Conservation (phyloP, 2,888 invertebrate species). For the Thymelicus acteon region DNA sequence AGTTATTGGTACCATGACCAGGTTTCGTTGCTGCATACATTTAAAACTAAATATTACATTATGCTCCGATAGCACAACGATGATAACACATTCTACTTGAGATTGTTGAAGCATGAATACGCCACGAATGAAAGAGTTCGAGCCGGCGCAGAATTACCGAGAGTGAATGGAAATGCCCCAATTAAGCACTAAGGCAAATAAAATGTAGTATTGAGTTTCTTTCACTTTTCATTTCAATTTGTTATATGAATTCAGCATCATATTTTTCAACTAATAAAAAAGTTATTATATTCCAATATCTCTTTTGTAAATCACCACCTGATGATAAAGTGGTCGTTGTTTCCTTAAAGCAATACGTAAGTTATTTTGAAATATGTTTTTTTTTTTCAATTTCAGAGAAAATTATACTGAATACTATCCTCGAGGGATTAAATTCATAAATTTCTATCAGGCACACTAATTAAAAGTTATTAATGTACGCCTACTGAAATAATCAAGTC, state of each 20-base stretch:
- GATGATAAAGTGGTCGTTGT: too few species aligned
- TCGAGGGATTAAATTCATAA: too few species aligned
- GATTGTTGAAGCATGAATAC: slow-evolving; percentile 7
- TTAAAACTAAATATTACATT: not conserved
- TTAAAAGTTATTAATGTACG: not conserved
- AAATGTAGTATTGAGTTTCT: slow-evolving; percentile 16
- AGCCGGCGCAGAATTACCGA: slow-evolving; percentile 11
- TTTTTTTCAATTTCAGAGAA: too few species aligned
- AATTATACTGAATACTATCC: too few species aligned
- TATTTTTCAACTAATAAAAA: too few species aligned
- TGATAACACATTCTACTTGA: not conserved
- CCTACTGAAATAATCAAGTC: not conserved
- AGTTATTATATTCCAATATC: too few species aligned
- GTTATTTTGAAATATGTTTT: too few species aligned
- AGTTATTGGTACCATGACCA: too few species aligned
- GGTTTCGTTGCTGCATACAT: too few species aligned
- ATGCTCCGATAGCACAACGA: not conserved
- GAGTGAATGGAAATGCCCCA: slow-evolving; percentile 24
- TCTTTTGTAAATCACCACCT: too few species aligned
- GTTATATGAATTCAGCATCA: not conserved
- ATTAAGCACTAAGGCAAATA: slow-evolving; percentile 33
- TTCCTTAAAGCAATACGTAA: too few species aligned
- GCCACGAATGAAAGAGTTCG: slow-evolving; percentile 13
- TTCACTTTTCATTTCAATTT: slow-evolving; percentile 19
- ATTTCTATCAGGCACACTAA: too few species aligned